phyloP scores from a whole-genome alignment of 2,797 vertebrate genomes.

The Melanotaenia maccullochi region DNA sequence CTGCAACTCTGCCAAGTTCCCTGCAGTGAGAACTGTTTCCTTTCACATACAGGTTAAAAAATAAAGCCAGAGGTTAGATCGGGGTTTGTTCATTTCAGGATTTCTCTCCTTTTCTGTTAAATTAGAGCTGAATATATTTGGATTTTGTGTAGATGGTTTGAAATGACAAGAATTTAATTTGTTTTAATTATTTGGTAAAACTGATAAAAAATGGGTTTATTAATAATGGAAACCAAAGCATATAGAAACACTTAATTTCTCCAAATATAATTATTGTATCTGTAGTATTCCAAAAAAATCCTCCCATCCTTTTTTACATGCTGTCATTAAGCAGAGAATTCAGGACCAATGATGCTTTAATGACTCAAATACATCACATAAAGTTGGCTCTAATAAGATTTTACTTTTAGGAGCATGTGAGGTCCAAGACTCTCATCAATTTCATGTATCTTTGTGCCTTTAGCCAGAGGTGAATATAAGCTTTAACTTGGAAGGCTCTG shows the following conservation, averaged over 20 bases:
- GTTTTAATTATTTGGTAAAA: no score
- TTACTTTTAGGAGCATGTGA: no score
- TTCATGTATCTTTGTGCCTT: no score
- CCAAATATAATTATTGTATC: neutral
- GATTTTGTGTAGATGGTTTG: neutral
- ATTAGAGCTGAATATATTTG: no score
- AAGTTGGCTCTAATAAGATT: no score
- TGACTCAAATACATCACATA: neutral
- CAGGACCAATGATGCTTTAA: neutral
- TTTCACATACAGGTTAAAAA: constrained; percentile 5
- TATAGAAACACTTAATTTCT: no score
- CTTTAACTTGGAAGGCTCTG: constrained; percentile 54
- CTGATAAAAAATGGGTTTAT: no score
- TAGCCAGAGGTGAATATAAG: neutral
- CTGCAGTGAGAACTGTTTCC: constrained; percentile 30
- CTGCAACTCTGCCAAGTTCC: constrained; percentile 1
- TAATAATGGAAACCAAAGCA: no score
- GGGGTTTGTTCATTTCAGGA: neutral
- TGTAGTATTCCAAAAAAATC: neutral
- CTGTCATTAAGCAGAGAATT: no score
- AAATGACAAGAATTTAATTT: no score
- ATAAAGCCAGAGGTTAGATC: constrained; percentile 4
- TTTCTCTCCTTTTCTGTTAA: neutral
- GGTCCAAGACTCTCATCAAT: no score
- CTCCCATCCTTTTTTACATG: no score